Evolutionary conservation across 2,888 invertebrate species (phyloP), one percentile per base, ranked within the genome.

Genomic region (Melieria crassipennis): DNA sequence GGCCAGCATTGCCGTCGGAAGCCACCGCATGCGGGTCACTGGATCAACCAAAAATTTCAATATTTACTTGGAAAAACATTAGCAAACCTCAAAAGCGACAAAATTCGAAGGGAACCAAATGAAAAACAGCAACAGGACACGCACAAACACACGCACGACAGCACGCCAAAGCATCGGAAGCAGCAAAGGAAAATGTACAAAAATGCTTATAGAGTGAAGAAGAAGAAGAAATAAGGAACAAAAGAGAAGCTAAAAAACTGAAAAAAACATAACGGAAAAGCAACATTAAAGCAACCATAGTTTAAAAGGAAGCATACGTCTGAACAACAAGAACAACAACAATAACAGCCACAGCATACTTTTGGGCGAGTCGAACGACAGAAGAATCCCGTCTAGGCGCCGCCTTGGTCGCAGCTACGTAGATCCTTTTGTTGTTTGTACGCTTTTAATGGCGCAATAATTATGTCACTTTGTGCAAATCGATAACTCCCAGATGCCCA

Each of bases 381-480:
- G 30, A 30, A 30, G 30, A 30, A 30, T 1, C 30, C 2, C 1
- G 1, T 30, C 30, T 30, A 30, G 30, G 30, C 30, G 30, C 30
- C 30, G 30, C 30, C 30, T 30, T 30, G 30, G 30, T 50, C n/a
- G n/a, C 52, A 2, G 3, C n/a, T 50, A 0, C 13, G 52, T 64
- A 65, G 48, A 16, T 46, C 13, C 67, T 7, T 66, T 48, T 65
- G 48, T 67, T 13, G 50, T 50, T 47, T 45, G 6, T 48, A 16
- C 61, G 9, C 48, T 11, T 63, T 61, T 66, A 77, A 80, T 75
- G 75, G 72, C 66, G 72, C 75, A 77, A 81, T 81, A 79, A 81
- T 82, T 79, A 79, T 79, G 78, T 81, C 80, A 77, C 73, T 77
- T 79, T 73, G 75, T 13, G 58, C 75, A 77, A 80, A 80, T 79